These are phyloP conservation scores for Amorpha juglandis DNA, from an alignment of 2,888 invertebrate genomes.

Conservation along the genomic window DNA sequence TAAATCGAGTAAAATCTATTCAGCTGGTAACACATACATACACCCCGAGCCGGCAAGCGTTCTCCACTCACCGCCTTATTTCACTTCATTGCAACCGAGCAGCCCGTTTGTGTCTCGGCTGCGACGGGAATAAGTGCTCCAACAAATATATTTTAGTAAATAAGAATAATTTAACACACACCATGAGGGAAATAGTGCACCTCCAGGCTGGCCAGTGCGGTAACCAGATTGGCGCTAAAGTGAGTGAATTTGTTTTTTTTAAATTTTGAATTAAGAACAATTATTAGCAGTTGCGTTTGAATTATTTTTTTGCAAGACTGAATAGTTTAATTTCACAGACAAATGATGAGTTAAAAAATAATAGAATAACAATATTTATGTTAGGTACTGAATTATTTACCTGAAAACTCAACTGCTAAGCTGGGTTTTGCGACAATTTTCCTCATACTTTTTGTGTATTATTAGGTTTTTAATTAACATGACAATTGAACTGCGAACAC, in stretches of 20 bases:
- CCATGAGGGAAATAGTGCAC: conserved; percentile 93
- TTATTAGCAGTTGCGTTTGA: conserved; percentile 24
- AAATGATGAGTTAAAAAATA: not conserved
- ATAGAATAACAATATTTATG: not conserved
- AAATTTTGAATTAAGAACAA: conserved; percentile 36
- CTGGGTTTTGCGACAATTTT: not conserved
- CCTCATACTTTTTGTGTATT: not conserved
- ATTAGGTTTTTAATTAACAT: not conserved
- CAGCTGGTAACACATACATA: conserved; percentile 56
- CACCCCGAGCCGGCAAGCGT: conserved; percentile 62
- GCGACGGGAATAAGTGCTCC: conserved; percentile 47
- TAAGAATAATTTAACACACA: conserved; percentile 43
- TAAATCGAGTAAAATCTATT: conserved; percentile 41
- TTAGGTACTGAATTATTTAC: not conserved
- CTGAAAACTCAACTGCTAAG: not conserved
- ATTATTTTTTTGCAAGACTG: conserved; percentile 16
- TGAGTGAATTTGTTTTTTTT: conserved; percentile 56
- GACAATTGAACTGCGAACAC: not conserved
- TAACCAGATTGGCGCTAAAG: conserved; percentile 90
- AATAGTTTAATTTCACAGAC: not conserved
- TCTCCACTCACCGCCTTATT: conserved; percentile 56
- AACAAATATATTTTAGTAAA: conserved; percentile 46
- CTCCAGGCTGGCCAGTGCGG: conserved; percentile 93
- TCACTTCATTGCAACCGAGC: conserved; percentile 63
- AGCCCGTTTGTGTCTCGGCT: conserved; percentile 56